These are phyloP conservation scores for Acrossocheilus fasciatus DNA, from an alignment of 2,797 vertebrate genomes.

Conservation along the genomic window DNA sequence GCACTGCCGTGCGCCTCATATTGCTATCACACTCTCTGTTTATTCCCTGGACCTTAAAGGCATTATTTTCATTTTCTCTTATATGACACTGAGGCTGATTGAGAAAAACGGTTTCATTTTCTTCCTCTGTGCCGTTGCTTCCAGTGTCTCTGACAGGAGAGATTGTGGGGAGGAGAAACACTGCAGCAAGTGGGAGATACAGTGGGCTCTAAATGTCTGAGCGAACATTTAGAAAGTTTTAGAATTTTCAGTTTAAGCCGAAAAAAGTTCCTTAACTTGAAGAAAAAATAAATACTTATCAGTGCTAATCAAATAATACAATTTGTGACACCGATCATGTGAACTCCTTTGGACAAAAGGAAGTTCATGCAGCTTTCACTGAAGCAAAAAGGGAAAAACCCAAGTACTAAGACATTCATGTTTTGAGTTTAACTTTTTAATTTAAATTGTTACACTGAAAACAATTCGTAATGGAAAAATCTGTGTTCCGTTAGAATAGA, in stretches of 20 bases:
- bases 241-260: background rate
- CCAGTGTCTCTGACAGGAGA: conserved; percentile 30
- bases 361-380: background rate
- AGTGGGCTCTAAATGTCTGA: conserved; percentile 10
- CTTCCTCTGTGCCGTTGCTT: conserved; percentile 23
- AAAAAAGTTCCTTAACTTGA: background rate
- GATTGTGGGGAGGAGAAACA: conserved; percentile 7
- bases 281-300: background rate
- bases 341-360: background rate
- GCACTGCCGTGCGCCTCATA: conserved; percentile 25
- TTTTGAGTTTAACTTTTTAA: background rate
- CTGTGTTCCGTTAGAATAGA: background rate
- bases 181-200: conserved; percentile 20
- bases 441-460: background rate
- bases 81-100: conserved; percentile 32
- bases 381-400: background rate
- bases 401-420: background rate
- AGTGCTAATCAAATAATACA: background rate
- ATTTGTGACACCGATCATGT: background rate
- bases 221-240: conserved; percentile 1
- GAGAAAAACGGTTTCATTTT: conserved; percentile 51
- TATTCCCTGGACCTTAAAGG: conserved; percentile 42
- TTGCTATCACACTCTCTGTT: conserved; percentile 45
- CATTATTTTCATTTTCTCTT: conserved; percentile 55
- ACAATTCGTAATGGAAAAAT: background rate